A percentile compares a stretch with the other conserved stretches of the same genome.
Conservation (phyloP, 2,113 vertebrate species). For the Dicaeum eximium region DNA sequence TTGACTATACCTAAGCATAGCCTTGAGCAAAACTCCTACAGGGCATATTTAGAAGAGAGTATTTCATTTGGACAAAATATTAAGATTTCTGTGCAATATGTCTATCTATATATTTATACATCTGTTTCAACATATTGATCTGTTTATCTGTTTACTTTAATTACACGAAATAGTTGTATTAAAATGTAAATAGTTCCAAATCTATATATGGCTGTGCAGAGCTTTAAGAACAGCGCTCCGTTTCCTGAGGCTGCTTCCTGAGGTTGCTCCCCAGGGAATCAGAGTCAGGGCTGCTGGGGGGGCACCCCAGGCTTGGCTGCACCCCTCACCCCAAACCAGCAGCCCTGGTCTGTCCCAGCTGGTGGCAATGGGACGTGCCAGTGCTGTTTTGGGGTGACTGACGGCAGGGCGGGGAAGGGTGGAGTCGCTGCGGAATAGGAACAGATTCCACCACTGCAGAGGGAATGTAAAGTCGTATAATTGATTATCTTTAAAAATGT, state of each 20-base stretch:
- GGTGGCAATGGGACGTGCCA: not conserved
- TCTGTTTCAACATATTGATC: slow-evolving; percentile 77
- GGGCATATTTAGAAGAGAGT: slow-evolving; percentile 75
- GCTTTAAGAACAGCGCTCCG: not conserved
- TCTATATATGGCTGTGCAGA: slow-evolving; percentile 14
- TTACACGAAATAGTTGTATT: slow-evolving; percentile 64
- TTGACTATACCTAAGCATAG: slow-evolving; percentile 83
- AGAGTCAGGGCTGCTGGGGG: not conserved
- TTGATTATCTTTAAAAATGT: not conserved
- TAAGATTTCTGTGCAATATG: slow-evolving; percentile 70
- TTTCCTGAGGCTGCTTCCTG: not conserved
- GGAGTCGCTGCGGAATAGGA: not conserved
- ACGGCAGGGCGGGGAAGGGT: accelerated
- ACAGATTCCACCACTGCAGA: not conserved
- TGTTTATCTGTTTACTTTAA: slow-evolving; percentile 77
- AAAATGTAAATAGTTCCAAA: slow-evolving; percentile 66
- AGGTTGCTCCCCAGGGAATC: too few species aligned
- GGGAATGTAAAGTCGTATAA: not conserved
- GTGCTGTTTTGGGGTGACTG: accelerated
- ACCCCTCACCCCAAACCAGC: not conserved
- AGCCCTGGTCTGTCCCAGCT: not conserved
- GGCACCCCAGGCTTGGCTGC: not conserved
- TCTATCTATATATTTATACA: slow-evolving; percentile 73
- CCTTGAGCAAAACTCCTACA: slow-evolving; percentile 82
- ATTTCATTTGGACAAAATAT: slow-evolving; percentile 79